A percentile compares a stretch with the other conserved stretches of the same genome.
These are phyloP conservation scores for Verasper variegatus DNA, from an alignment of 2,113 vertebrate genomes.

Conservation along the genomic window DNA sequence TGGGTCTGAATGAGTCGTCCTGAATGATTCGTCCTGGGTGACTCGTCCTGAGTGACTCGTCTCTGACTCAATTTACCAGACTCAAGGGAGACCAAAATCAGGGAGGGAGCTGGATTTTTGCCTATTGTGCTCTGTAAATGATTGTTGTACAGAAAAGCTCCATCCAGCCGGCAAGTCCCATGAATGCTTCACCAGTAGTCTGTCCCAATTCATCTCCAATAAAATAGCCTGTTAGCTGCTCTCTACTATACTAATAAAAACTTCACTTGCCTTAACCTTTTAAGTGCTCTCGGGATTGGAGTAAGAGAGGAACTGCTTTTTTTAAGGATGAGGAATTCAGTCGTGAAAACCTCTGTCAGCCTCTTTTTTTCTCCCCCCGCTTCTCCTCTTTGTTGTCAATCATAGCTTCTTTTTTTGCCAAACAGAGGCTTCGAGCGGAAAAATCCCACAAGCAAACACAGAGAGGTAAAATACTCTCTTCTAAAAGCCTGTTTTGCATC, in stretches of 20 bases:
- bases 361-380: slow-evolving; percentile 6
- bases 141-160: slow-evolving; percentile 38
- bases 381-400: slow-evolving; percentile 59
- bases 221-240: slow-evolving; percentile 53
- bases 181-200: slow-evolving; percentile 46
- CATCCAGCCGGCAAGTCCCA: slow-evolving; percentile 27
- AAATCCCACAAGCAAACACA: slow-evolving; percentile 63
- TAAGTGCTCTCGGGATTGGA: slow-evolving; percentile 46
- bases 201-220: slow-evolving; percentile 29
- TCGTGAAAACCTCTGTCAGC: slow-evolving; percentile 51
- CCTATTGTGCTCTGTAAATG: slow-evolving; percentile 70
- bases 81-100: slow-evolving; percentile 61
- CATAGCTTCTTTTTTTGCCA: slow-evolving; percentile 54
- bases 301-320: slow-evolving; percentile 22
- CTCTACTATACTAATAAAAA: slow-evolving; percentile 47
- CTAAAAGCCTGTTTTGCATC: slow-evolving; percentile 27
- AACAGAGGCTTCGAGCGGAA: slow-evolving; percentile 42
- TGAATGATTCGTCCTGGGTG: slow-evolving; percentile 62
- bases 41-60: slow-evolving; percentile 64
- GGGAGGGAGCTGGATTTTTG: slow-evolving; percentile 57
- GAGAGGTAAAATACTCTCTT: slow-evolving; percentile 47
- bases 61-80: slow-evolving; percentile 71
- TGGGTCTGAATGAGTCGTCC: slow-evolving; percentile 64
- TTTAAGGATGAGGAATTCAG: slow-evolving; percentile 43
- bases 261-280: slow-evolving; percentile 56